phyloP scores from a whole-genome alignment of 2,797 vertebrate genomes.

The Pyrocephalus nanus region DNA sequence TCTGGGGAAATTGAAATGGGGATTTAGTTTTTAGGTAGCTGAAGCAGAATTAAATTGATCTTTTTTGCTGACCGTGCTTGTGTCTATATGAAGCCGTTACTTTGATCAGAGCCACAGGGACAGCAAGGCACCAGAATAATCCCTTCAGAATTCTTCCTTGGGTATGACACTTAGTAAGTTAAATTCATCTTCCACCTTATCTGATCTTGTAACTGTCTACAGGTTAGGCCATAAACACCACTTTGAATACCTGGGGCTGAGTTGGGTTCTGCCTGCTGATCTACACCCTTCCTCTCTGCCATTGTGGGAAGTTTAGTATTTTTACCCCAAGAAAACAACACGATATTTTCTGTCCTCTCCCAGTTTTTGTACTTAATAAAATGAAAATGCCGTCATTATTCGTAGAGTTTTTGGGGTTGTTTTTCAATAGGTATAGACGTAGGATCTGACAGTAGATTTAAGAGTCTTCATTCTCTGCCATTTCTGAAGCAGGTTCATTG shows the following conservation, averaged over 20 bases:
- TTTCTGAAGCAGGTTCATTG: neutral
- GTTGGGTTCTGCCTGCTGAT: neutral
- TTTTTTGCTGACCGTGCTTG: neutral
- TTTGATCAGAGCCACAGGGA: neutral
- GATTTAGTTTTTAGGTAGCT: neutral
- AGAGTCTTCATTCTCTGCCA: neutral
- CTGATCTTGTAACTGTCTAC: neutral
- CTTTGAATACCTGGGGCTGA: neutral
- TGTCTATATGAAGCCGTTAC: neutral
- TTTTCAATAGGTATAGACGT: neutral
- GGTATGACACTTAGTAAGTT: neutral
- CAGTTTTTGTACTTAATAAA: neutral
- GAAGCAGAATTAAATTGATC: neutral
- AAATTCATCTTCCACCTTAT: neutral
- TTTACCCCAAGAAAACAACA: neutral
- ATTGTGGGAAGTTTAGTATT: neutral
- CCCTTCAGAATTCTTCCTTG: neutral
- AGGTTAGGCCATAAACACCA: neutral
- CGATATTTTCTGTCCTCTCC: neutral
- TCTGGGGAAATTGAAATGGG: neutral
- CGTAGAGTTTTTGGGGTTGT: neutral
- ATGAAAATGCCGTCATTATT: neutral
- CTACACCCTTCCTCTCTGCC: neutral
- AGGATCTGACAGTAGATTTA: neutral
- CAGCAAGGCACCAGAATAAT: neutral